These are phyloP conservation scores for Knipowitschia caucasica DNA, from an alignment of 2,797 vertebrate species.

Conservation along the genomic window DNA sequence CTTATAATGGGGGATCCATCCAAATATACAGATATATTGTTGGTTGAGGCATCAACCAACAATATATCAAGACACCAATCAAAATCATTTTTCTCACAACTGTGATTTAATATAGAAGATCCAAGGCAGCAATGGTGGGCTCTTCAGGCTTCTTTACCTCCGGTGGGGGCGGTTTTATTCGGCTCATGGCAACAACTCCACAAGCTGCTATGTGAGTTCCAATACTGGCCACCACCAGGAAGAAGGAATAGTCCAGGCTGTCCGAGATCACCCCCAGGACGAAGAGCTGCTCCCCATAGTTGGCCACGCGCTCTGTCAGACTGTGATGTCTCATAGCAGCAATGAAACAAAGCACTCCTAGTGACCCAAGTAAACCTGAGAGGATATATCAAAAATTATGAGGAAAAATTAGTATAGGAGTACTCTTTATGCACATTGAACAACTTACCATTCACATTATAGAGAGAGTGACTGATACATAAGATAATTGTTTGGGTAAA, in stretches of 20 bases:
- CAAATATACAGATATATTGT: too few relatives aligned
- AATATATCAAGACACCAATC: too few relatives aligned
- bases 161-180: conserved; percentile 84
- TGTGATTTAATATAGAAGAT: conserved; percentile 85
- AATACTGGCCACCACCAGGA: conserved; percentile 88
- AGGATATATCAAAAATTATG: too few relatives aligned
- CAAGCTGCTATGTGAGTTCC: conserved; percentile 82
- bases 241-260: conserved; percentile 85
- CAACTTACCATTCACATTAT: too few relatives aligned
- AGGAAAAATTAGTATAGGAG: too few relatives aligned
- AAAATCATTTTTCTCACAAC: too few relatives aligned
- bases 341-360: conserved; percentile 82
- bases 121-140: conserved; percentile 84
- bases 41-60: too few relatives aligned
- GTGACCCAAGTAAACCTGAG: conserved; percentile 76
- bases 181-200: conserved; percentile 84
- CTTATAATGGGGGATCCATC: too few relatives aligned
- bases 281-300: conserved; percentile 87
- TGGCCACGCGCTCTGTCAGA: conserved; percentile 88
- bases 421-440: too few relatives aligned
- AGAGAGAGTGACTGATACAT: too few relatives aligned
- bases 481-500: too few relatives aligned
- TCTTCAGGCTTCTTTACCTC: conserved; percentile 88
- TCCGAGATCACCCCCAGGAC: conserved; percentile 84
- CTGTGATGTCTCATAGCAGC: conserved; percentile 79